Conservation (phyloP, 2,888 invertebrate species). For the Perizoma flavofasciatum region DNA sequence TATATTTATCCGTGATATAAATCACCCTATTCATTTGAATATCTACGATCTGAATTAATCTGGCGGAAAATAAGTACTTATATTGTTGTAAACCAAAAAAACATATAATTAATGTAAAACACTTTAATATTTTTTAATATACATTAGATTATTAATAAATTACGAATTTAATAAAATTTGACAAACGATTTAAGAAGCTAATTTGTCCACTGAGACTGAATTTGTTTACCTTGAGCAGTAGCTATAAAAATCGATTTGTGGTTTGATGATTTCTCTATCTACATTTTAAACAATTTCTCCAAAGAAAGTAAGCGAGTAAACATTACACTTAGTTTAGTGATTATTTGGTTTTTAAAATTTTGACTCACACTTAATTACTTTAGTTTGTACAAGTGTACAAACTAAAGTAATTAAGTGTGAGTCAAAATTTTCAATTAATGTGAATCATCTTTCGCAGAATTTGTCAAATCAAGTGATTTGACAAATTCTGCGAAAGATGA, state of each 20-base stretch:
- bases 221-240: slow-evolving; percentile 39
- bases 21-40: not conserved
- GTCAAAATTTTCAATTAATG: no score
- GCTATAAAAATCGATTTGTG: slow-evolving; percentile 31
- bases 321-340: no score
- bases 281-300: slow-evolving; percentile 36
- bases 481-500: no score
- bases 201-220: slow-evolving; percentile 1
- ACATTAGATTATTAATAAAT: no score
- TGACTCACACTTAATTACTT: slow-evolving; percentile 23
- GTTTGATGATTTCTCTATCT: slow-evolving; percentile 11
- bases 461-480: no score
- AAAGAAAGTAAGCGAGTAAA: slow-evolving; percentile 36
- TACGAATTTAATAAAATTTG: not conserved
- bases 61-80: no score
- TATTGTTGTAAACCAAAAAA: no score
- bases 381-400: no score
- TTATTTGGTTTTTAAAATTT: slow-evolving; percentile 4
- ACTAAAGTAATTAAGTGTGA: no score
- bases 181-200: not conserved
- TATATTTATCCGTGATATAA: no score
- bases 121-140: not conserved
- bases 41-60: not conserved
- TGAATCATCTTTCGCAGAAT: no score
- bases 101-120: not conserved